Conservation (phyloP, 2,113 vertebrate species). For the Telmatochromis sp. region DNA sequence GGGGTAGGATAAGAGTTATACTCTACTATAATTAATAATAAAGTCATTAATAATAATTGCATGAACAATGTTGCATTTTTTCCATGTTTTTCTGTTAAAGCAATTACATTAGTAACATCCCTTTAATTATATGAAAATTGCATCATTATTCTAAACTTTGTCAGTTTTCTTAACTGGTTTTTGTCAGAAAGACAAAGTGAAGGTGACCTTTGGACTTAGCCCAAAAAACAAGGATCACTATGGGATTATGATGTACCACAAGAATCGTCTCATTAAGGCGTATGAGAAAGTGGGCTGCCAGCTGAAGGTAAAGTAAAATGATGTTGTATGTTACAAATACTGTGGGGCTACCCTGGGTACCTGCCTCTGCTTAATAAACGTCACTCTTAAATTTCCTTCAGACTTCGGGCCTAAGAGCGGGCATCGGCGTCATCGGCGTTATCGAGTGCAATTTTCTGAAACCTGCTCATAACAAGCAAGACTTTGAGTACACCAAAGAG, state of each 20-base stretch:
- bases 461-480: conserved; percentile 79
- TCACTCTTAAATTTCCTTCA: conserved; percentile 1
- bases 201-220: conserved; percentile 80
- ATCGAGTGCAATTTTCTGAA: conserved; percentile 82
- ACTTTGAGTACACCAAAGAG: conserved; percentile 81
- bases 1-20: neutral
- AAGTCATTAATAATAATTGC: neutral
- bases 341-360: neutral
- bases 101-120: neutral
- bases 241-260: conserved; percentile 82
- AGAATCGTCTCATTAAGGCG: conserved; percentile 79
- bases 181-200: conserved; percentile 75
- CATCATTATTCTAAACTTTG: neutral
- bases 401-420: conserved; percentile 67
- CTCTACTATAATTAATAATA: neutral
- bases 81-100: neutral
- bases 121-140: neutral
- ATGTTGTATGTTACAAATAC: neutral
- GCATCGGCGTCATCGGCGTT: conserved; percentile 75
- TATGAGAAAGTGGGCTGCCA: conserved; percentile 81
- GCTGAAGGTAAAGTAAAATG: conserved; percentile 63
- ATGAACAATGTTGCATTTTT: neutral
- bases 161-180: conserved; percentile 43
- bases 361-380: neutral
- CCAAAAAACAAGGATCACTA: conserved; percentile 72